Conservation (phyloP, 2,113 vertebrate species). For the Odobenus rosmarus region DNA sequence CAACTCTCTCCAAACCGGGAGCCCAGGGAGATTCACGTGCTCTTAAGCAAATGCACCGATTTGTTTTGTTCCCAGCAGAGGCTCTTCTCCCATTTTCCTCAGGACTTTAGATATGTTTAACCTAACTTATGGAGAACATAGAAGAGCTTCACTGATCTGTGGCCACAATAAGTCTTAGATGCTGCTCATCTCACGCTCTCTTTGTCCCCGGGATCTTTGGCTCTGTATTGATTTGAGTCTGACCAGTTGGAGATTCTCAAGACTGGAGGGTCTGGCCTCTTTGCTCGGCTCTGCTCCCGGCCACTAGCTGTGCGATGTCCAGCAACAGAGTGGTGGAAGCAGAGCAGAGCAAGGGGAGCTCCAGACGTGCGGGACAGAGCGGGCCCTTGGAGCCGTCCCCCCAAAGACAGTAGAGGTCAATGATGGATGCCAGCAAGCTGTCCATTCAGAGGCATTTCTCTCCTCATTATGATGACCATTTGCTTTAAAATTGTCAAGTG, state of each 20-base stretch:
- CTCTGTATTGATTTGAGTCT: background rate
- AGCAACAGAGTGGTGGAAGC: fast-evolving
- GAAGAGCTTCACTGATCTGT: background rate
- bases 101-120: fast-evolving
- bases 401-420: fast-evolving
- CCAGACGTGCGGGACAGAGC: fast-evolving
- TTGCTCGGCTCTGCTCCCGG: too few species aligned
- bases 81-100: background rate
- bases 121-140: background rate
- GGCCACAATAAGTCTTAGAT: fast-evolving
- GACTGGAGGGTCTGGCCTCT: fast-evolving
- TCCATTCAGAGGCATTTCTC: fast-evolving
- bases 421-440: fast-evolving
- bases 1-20: background rate
- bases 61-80: too few species aligned
- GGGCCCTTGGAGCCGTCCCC: fast-evolving
- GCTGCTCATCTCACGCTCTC: background rate
- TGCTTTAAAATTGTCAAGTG: background rate
- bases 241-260: background rate
- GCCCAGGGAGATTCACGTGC: fast-evolving
- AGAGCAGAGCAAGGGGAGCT: too few species aligned
- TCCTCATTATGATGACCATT: background rate
- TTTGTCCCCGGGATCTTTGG: background rate
- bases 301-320: background rate
- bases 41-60: too few species aligned